Evolutionary conservation across 2,113 vertebrate species (phyloP), one percentile per base, ranked within the genome.

Genomic region (Entomyzon cyanotis): DNA sequence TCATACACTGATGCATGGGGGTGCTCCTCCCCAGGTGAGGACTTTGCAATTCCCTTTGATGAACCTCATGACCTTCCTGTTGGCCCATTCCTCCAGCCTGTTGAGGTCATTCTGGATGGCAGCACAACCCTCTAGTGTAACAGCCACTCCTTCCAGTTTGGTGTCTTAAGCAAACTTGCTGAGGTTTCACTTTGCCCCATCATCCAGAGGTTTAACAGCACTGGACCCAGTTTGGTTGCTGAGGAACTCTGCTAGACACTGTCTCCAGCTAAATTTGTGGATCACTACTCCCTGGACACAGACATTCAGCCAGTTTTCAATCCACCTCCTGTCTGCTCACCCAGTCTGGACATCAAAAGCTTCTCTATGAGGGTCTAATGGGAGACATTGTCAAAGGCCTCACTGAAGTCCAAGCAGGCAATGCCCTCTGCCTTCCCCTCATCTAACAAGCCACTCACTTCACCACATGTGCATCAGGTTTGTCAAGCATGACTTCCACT

Each of bases 81-180:
- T 31, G 6, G 30, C 8, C 25, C 31, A 19, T 23, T 76, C 42
- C 15, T 83, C 69, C 55, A 55, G 1, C 11, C 18, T 55, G 8
- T 1, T 62, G 35, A 55, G 31, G 5, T 55, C 63, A 31, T 60
- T 47, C 41, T 69, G 24, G n/a, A 35, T 68, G 55, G 30, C 21
- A 83, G 17, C n/a, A 76, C 0, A 0, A 31, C 30, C 39, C 35
- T 76, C 7, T 28, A 9, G 9, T 20, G 6, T 5, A 37, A 28
- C 35, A 63, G 31, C 22, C 12, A 11, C 31, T 55, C 10, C 63
- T 56, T 47, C 31, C 47, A 62, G 25, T 31, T 22, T 55, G 70
- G 24, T 27, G 17, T 23, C 55, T 41, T 42, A n/a, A n/a, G n/a
- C 70, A 56, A 35, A 55, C 22, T 53, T 55, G 21, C 30, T 83